Base-by-base conservation (phyloP, 2,797 vertebrate species). In the Arctocebus calabarensis region DNA sequence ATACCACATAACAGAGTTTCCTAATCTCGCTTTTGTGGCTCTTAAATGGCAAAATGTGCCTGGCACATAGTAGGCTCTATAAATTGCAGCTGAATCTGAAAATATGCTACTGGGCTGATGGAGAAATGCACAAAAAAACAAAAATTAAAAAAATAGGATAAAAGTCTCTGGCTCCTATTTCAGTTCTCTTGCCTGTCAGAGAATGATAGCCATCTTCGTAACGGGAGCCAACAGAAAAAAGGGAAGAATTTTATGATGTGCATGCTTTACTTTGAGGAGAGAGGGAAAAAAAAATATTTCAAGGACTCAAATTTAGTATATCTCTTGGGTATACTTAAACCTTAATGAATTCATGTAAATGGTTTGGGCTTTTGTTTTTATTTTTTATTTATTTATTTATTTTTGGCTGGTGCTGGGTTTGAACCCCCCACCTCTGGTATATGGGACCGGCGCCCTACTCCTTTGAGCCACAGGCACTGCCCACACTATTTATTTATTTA, bases 241-340 rank as follows among this genome's bases (percentile, higher is more conserved):
- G 81, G 10, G 40, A 59, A 84, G 59, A 64, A n/a, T 92, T 74
- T 64, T 27, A 34, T 17, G 55, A 8, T 88, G 4, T 0, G 7
- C 32, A 3, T 57, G 25, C 20, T 85, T 91, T 85, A 70, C 22
- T 32, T 88, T 85, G 34, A 88, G n/a, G n/a, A 94, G 32, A 73
- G 40, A 57, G 34, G 34, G 48, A n/a, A 32, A 37, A 62, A 66
- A 85, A 79, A 77, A 25, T 40, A 78, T 61, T 61, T 91, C 27
- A 92, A 85, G 34, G 19, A 74, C 25, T 90, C 64, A 88, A 64
- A 68, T 73, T 59, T 75, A 57, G 13, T 37, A 5, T n/a, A 12
- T 70, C 27, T 66, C 48, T 62, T 94, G 29, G 11, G 23, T 84
- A 14, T 32, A 57, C 19, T 48, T 29, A 87, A 79, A 70, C 48